Percentiles rank a stretch among this genome's conserved stretches.
phyloP scores from a whole-genome alignment of 1,140 invertebrate genomes.

The Drosophila miranda region DNA sequence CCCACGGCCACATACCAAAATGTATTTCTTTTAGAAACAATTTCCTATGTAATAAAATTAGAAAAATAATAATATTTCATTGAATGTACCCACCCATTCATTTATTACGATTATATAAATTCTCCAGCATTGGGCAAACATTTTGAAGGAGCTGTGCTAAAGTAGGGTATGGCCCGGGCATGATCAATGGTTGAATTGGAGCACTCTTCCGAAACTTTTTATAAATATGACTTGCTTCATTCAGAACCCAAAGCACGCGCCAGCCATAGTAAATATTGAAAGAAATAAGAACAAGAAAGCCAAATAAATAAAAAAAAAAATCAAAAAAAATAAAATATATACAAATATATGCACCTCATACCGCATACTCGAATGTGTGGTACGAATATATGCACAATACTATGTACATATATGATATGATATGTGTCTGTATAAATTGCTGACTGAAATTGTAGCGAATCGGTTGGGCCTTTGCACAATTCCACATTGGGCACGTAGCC shows the following conservation, averaged over 20 bases:
- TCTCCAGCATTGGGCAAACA: too few species aligned
- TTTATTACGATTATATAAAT: too few species aligned
- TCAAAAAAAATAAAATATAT: conserved; percentile 34
- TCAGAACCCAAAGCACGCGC: conserved; percentile 67
- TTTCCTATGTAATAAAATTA: too few species aligned
- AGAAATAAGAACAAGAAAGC: conserved; percentile 45
- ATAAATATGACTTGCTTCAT: conserved; percentile 56
- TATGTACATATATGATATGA: background rate
- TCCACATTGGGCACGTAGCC: conserved; percentile 61
- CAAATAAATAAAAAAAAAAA: conserved; percentile 52
- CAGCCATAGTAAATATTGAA: conserved; percentile 67
- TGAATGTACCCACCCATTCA: too few species aligned
- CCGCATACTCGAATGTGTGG: too few species aligned
- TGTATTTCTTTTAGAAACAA: too few species aligned
- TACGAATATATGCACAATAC: background rate
- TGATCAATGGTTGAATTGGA: conserved; percentile 6
- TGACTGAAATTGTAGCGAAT: conserved; percentile 60
- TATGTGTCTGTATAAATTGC: conserved; percentile 39
- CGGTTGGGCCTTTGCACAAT: conserved; percentile 32
- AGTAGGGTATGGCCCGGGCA: background rate
- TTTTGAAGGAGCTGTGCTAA: too few species aligned
- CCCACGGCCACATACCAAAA: too few species aligned
- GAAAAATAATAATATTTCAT: too few species aligned
- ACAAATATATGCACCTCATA: conserved; percentile 1
- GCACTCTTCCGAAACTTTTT: conserved; percentile 4